Evolutionary conservation across 2,797 vertebrate species (phyloP).

Genomic region (Cirrhinus molitorella): DNA sequence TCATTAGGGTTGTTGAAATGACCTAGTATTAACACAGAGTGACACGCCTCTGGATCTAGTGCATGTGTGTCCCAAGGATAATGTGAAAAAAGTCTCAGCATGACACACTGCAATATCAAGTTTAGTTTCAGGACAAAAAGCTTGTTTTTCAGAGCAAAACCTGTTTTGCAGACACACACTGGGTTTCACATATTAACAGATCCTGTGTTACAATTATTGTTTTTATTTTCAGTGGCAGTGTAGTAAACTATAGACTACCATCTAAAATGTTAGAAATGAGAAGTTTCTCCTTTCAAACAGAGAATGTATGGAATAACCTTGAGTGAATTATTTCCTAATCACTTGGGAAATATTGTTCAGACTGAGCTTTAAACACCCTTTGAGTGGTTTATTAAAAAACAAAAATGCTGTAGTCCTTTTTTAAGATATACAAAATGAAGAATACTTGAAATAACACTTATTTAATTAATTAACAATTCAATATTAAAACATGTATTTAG

Average conservation of each 20-base stretch:
- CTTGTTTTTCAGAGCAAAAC: constrained; percentile 15
- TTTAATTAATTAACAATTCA: background rate
- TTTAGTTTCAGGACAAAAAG: constrained; percentile 22
- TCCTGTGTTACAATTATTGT: background rate
- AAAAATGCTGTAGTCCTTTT: background rate
- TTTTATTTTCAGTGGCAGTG: background rate
- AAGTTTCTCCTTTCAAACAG: background rate
- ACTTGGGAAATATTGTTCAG: background rate
- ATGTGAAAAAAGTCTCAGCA: background rate
- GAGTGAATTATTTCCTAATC: background rate
- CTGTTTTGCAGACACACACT: constrained; percentile 26
- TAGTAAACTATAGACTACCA: background rate
- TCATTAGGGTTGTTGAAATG: background rate
- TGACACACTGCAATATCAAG: background rate
- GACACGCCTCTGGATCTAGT: background rate
- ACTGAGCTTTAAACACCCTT: background rate
- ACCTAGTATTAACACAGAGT: constrained; percentile 16
- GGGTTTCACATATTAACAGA: constrained; percentile 51
- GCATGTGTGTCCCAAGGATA: constrained; percentile 3
- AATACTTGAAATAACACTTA: background rate
- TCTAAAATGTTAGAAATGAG: background rate
- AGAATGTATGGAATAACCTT: background rate
- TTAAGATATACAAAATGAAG: background rate
- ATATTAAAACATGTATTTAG: background rate
- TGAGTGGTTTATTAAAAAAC: background rate